These are phyloP conservation scores for Parascotia fuliginaria DNA, from an alignment of 2,888 invertebrate species.

Conservation along the genomic window DNA sequence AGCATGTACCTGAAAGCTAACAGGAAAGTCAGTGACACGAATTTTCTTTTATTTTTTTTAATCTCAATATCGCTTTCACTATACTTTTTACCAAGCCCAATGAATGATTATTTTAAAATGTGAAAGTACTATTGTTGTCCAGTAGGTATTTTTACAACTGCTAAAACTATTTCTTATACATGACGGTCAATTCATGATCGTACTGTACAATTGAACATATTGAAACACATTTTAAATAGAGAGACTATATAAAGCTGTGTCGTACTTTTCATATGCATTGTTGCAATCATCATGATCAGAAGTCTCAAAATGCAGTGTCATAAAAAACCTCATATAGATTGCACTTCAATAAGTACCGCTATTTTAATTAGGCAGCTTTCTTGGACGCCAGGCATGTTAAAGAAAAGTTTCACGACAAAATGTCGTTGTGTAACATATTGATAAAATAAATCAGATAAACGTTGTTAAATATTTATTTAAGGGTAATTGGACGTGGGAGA, in stretches of 20 bases:
- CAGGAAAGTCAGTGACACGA: conserved; percentile 82
- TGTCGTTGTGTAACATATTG: conserved; percentile 28
- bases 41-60: conserved; percentile 81
- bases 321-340: conserved; percentile 57
- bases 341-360: conserved; percentile 56
- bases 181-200: conserved; percentile 58
- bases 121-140: conserved; percentile 78
- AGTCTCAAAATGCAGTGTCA: conserved; percentile 42
- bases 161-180: conserved; percentile 63
- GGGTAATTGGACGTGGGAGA: conserved; percentile 11
- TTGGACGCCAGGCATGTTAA: conserved; percentile 46
- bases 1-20: conserved; percentile 62
- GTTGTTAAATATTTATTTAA: conserved; percentile 33
- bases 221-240: conserved; percentile 53
- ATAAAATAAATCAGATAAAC: conserved; percentile 31
- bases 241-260: conserved; percentile 42
- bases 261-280: conserved; percentile 32
- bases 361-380: conserved; percentile 65
- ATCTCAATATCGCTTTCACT: conserved; percentile 83
- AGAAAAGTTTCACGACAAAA: conserved; percentile 35
- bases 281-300: conserved; percentile 56
- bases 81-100: conserved; percentile 73
- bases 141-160: conserved; percentile 48
- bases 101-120: conserved; percentile 77
- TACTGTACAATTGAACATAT: conserved; percentile 56